Evolutionary conservation across 1,140 invertebrate species (phyloP).

Genomic region (Alviniconcha marisindica): DNA sequence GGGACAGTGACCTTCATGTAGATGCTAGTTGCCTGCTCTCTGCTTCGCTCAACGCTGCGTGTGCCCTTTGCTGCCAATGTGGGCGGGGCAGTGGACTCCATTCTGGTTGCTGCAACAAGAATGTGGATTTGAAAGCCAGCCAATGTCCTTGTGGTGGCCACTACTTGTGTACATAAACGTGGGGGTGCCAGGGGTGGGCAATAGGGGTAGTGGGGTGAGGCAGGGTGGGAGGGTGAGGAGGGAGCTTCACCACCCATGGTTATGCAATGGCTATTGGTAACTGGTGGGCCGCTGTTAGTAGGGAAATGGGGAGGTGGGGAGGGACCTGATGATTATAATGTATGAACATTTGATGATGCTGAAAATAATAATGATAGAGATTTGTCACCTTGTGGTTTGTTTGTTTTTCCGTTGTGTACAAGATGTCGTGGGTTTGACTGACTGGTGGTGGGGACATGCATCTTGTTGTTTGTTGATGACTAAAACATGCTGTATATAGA

Average conservation of each 20-base stretch:
- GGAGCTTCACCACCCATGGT: background rate
- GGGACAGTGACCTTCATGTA: conserved; percentile 38
- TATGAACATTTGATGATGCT: background rate
- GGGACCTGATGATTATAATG: background rate
- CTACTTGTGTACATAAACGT: background rate
- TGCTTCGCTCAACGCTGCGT: background rate
- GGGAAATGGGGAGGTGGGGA: background rate
- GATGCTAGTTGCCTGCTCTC: background rate
- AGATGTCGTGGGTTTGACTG: conserved; percentile 5
- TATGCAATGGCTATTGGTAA: background rate
- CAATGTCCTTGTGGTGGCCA: background rate
- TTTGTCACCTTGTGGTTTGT: background rate
- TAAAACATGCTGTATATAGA: background rate
- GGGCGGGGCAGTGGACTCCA: background rate
- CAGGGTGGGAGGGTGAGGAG: background rate
- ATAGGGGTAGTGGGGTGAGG: background rate
- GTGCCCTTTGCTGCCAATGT: background rate
- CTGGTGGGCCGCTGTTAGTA: background rate
- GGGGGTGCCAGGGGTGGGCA: background rate
- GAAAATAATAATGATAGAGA: background rate
- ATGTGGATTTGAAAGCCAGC: background rate
- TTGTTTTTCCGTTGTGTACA: conserved; percentile 10
- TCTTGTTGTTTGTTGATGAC: background rate
- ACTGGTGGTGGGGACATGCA: conserved; percentile 13
- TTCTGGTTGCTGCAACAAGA: background rate